These are phyloP conservation scores for Drosophila borborema DNA, from an alignment of 2,888 invertebrate genomes.

Conservation along the genomic window DNA sequence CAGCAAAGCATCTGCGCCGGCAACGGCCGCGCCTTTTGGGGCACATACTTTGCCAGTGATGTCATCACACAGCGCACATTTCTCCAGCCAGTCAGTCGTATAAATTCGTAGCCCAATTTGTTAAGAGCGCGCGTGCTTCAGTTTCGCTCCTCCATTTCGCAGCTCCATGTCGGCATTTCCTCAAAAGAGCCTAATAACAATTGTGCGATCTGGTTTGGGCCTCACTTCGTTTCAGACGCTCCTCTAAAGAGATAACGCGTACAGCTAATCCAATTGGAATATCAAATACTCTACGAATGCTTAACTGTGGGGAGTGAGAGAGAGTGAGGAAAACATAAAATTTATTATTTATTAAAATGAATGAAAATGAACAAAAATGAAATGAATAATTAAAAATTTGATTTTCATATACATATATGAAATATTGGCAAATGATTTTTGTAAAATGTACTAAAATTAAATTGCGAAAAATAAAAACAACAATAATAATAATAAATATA, in stretches of 20 bases:
- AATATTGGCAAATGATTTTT: no score
- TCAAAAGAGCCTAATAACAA: constrained; percentile 79
- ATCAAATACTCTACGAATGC: constrained; percentile 12
- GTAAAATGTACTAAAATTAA: no score
- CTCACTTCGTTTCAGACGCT: constrained; percentile 44
- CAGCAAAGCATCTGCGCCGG: constrained; percentile 32
- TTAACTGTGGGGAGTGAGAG: neutral
- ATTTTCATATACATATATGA: no score
- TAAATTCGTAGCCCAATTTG: constrained; percentile 78
- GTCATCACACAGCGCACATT: constrained; percentile 66
- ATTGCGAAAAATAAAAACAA: neutral
- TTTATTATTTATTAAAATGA: neutral
- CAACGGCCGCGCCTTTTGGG: constrained; percentile 72
- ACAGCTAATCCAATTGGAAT: neutral
- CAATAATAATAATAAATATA: neutral
- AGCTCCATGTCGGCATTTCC: constrained; percentile 63
- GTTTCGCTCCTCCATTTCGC: constrained; percentile 48
- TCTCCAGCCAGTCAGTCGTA: constrained; percentile 59
- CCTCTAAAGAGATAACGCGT: constrained; percentile 49
- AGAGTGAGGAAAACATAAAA: no score
- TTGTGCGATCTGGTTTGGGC: constrained; percentile 71
- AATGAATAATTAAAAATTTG: no score
- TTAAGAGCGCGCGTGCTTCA: constrained; percentile 80
- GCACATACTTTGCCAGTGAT: constrained; percentile 73
- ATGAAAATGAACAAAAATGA: neutral